Percentiles rank a stretch among this genome's conserved stretches.
Conservation (phyloP, 2,113 vertebrate genomes). For the Aythya baeri region DNA sequence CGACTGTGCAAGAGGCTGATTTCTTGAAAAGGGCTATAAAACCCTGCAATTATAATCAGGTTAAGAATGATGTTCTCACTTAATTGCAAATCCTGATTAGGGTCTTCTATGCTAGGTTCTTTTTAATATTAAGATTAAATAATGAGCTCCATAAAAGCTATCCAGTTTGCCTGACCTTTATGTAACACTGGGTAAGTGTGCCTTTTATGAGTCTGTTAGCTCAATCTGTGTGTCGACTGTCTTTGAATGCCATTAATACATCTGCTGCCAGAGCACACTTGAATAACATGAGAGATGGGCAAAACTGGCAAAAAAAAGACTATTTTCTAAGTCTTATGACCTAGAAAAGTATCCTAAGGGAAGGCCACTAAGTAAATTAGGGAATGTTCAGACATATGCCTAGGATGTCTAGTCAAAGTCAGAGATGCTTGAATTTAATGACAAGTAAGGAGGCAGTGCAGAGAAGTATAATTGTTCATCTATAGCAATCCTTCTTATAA, state of each 20-base stretch:
- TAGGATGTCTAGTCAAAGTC: neutral
- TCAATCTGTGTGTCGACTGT: conserved; percentile 15
- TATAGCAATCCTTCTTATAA: neutral
- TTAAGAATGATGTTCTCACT: conserved; percentile 77
- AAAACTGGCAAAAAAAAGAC: neutral
- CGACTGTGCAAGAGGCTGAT: conserved; percentile 45
- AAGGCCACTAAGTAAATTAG: neutral
- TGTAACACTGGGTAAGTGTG: conserved; percentile 57
- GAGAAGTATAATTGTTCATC: neutral
- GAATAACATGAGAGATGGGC: neutral
- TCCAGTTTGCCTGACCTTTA: conserved; percentile 69
- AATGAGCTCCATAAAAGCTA: conserved; percentile 75
- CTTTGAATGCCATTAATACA: conserved; percentile 56
- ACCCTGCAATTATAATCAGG: conserved; percentile 78
- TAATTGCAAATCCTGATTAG: conserved; percentile 82
- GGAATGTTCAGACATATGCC: neutral
- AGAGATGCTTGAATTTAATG: neutral
- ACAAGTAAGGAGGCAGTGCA: neutral
- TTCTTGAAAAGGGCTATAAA: conserved; percentile 74
- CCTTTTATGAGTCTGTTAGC: conserved; percentile 44
- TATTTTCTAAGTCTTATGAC: neutral
- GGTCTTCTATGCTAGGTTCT: conserved; percentile 68
- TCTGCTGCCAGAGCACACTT: neutral
- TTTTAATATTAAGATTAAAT: conserved; percentile 78
- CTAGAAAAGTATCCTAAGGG: conserved; percentile 5